phyloP scores from a whole-genome alignment of 2,888 invertebrate species.

The Altica lythri region DNA sequence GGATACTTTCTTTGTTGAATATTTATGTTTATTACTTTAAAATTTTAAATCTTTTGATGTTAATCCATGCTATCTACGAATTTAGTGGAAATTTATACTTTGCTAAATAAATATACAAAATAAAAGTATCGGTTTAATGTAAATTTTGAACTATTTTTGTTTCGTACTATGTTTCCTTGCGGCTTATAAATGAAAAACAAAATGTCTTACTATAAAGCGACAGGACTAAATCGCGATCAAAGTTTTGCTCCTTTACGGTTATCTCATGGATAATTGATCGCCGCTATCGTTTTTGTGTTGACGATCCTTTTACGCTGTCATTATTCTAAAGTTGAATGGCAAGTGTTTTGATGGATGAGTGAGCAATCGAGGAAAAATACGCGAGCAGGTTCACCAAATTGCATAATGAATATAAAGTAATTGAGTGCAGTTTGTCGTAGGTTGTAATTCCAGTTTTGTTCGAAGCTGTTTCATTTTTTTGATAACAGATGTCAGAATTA shows the following conservation, averaged over 20 bases:
- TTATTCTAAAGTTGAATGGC: constrained; percentile 23
- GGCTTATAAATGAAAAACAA: no score
- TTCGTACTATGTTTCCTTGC: no score
- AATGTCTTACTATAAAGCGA: no score
- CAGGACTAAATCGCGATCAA: no score
- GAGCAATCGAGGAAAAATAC: constrained; percentile 8
- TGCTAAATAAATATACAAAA: no score
- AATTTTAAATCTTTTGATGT: no score
- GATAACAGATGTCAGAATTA: constrained; percentile 7
- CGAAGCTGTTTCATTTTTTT: background rate
- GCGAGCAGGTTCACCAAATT: constrained; percentile 20
- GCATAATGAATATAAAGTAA: constrained; percentile 25
- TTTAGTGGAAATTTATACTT: no score
- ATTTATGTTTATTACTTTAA: no score
- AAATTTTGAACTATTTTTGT: no score
- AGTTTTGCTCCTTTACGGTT: constrained; percentile 22
- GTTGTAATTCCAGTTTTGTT: constrained; percentile 15
- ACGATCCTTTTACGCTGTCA: constrained; percentile 20
- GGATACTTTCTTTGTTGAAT: no score
- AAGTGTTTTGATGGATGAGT: constrained; percentile 24
- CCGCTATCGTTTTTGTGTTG: constrained; percentile 21
- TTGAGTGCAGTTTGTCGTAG: constrained; percentile 6
- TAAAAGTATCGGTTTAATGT: no score
- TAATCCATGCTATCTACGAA: no score
- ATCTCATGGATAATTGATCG: constrained; percentile 27